These are phyloP conservation scores for Oceanodroma tethys DNA, from an alignment of 2,113 vertebrate genomes.

Conservation along the genomic window DNA sequence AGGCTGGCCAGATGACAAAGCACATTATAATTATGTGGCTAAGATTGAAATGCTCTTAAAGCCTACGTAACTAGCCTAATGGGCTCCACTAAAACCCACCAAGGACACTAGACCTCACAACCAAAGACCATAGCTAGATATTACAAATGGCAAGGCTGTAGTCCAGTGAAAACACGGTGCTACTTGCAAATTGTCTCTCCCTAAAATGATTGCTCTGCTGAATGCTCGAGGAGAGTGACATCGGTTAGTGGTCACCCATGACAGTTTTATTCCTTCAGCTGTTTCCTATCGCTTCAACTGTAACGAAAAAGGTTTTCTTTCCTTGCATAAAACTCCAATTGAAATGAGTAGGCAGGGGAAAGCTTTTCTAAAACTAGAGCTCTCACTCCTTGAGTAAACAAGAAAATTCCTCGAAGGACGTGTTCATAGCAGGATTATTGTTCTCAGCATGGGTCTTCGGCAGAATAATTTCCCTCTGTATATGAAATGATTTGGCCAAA, in stretches of 20 bases:
- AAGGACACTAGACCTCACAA: background rate
- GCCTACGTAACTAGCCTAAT: background rate
- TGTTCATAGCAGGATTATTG: background rate
- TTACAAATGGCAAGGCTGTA: background rate
- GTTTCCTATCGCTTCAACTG: background rate
- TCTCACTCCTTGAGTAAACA: background rate
- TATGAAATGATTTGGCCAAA: background rate
- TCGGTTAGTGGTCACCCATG: conserved; percentile 11
- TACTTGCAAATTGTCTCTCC: background rate
- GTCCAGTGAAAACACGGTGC: conserved; percentile 10
- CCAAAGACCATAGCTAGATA: background rate
- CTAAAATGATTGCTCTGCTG: background rate
- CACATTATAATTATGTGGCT: conserved; percentile 18
- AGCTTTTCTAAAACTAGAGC: background rate
- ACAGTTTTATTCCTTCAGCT: background rate
- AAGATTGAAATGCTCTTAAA: background rate
- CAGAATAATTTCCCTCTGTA: background rate
- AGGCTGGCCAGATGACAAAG: conserved; percentile 42
- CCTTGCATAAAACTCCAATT: background rate
- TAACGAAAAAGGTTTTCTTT: background rate
- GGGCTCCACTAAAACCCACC: conserved; percentile 42
- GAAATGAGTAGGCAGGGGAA: background rate
- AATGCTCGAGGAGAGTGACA: background rate
- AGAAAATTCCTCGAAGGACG: background rate
- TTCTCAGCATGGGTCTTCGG: background rate